A percentile compares a stretch with the other conserved stretches of the same genome.
These are phyloP conservation scores for Apocheima hispidaria DNA, from an alignment of 2,888 invertebrate genomes.

Conservation along the genomic window DNA sequence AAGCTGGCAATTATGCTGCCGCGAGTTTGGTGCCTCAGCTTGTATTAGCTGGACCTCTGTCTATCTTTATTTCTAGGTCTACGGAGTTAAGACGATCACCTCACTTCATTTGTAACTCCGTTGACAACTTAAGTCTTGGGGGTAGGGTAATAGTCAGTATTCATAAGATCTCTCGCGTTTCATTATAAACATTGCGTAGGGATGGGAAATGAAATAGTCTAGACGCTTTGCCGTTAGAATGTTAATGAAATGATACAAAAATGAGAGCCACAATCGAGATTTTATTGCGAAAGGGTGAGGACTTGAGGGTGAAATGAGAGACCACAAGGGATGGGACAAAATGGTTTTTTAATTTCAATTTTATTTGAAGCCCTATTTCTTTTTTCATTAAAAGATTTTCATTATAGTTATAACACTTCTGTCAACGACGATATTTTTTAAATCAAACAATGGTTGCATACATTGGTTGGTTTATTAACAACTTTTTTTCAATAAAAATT, in stretches of 20 bases:
- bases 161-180: constrained; percentile 74
- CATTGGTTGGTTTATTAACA: too few relatives aligned
- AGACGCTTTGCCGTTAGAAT: constrained; percentile 54
- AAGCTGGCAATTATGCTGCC: too few relatives aligned
- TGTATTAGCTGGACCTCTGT: neutral
- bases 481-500: too few relatives aligned
- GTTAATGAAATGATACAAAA: constrained; percentile 47
- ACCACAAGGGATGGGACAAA: constrained; percentile 6
- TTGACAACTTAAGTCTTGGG: constrained; percentile 79
- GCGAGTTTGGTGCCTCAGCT: neutral
- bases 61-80: neutral
- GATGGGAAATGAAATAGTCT: constrained; percentile 48
- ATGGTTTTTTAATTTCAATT: neutral
- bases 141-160: constrained; percentile 68
- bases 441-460: too few relatives aligned
- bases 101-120: constrained; percentile 71
- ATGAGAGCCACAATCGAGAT: constrained; percentile 29
- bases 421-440: too few relatives aligned
- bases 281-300: constrained; percentile 31
- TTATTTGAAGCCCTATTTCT: neutral
- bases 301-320: neutral
- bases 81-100: constrained; percentile 54
- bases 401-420: too few relatives aligned
- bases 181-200: constrained; percentile 65
- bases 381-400: neutral